Percentiles rank a stretch among this genome's conserved stretches.
Conservation (phyloP, 2,888 invertebrate species). For the Chrysolina haemoptera region DNA sequence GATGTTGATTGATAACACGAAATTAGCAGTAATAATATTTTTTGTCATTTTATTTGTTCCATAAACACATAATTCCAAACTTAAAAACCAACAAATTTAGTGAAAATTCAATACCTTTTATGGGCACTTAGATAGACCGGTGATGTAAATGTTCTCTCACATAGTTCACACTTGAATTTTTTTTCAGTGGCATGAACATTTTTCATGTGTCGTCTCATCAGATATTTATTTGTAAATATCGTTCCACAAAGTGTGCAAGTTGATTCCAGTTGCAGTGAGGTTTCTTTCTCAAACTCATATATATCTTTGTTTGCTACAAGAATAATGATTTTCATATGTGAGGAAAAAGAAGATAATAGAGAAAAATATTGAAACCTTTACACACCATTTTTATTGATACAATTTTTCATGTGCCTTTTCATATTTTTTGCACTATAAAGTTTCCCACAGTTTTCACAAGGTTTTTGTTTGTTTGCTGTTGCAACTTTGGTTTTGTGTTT, state of each 20-base stretch:
- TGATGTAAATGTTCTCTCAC: slow-evolving; percentile 62
- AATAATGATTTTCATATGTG: neutral
- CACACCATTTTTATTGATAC: slow-evolving; percentile 46
- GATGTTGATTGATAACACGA: too few relatives aligned
- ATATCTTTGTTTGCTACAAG: slow-evolving; percentile 5
- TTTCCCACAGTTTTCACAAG: slow-evolving; percentile 52
- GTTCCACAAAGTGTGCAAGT: slow-evolving; percentile 58
- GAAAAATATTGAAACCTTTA: neutral
- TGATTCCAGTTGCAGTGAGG: neutral
- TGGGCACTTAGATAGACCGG: slow-evolving; percentile 63
- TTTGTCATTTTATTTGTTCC: too few relatives aligned
- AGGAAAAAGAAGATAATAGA: too few relatives aligned
- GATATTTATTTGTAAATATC: slow-evolving; percentile 60
- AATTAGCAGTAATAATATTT: too few relatives aligned
- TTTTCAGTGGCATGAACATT: slow-evolving; percentile 65
- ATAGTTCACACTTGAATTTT: slow-evolving; percentile 61
- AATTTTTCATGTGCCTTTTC: slow-evolving; percentile 52
- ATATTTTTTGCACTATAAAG: slow-evolving; percentile 51
- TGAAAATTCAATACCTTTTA: slow-evolving; percentile 51
- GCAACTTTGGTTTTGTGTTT: slow-evolving; percentile 33
- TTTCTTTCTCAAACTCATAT: slow-evolving; percentile 15
- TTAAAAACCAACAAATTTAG: neutral
- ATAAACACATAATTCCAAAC: neutral
- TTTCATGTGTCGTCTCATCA: slow-evolving; percentile 60
- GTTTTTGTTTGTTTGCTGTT: slow-evolving; percentile 30